Base-by-base conservation (phyloP, 2,888 invertebrate genomes). In the Zeuzera pyrina region DNA sequence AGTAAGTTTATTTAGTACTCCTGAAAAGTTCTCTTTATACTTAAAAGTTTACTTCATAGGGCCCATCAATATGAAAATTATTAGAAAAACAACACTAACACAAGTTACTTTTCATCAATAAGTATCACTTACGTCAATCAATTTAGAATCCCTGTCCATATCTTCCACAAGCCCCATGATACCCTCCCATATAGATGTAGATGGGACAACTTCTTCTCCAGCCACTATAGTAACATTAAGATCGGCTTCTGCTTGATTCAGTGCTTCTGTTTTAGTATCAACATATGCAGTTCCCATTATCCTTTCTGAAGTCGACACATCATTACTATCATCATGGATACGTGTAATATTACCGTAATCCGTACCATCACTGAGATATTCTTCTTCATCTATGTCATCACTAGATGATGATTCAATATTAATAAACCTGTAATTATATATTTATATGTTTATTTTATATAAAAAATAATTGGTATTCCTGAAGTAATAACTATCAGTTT, bases 401-500 rank as follows among this genome's bases (percentile, higher is more conserved):
- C 85, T 86, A 11, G 90, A 86, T 52, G 90, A 89, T 16, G 90
- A 89, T 62, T 91, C 90, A 50, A 91, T 89, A 52, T 88, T 89
- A 29, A 89, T 78, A 53, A 89, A 89, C 22, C 87, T 87, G 60
- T n/a, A n/a, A n/a, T n/a, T n/a, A n/a, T n/a, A n/a, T n/a, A n/a
- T n/a, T n/a, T n/a, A n/a, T n/a, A n/a, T n/a, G n/a, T n/a, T n/a
- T n/a, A n/a, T n/a, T n/a, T n/a, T n/a, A n/a, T n/a, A n/a, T n/a
- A n/a, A n/a, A n/a, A n/a, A n/a, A n/a, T n/a, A n/a, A n/a, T n/a
- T n/a, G n/a, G n/a, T n/a, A n/a, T n/a, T n/a, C n/a, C n/a, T n/a
- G n/a, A n/a, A n/a, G n/a, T n/a, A n/a, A n/a, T n/a, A n/a, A n/a
- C n/a, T n/a, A n/a, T n/a, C n/a, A n/a, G n/a, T n/a, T n/a, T n/a